Base-by-base conservation (phyloP, 1,140 invertebrate species). In the Calliopsis andreniformis region DNA sequence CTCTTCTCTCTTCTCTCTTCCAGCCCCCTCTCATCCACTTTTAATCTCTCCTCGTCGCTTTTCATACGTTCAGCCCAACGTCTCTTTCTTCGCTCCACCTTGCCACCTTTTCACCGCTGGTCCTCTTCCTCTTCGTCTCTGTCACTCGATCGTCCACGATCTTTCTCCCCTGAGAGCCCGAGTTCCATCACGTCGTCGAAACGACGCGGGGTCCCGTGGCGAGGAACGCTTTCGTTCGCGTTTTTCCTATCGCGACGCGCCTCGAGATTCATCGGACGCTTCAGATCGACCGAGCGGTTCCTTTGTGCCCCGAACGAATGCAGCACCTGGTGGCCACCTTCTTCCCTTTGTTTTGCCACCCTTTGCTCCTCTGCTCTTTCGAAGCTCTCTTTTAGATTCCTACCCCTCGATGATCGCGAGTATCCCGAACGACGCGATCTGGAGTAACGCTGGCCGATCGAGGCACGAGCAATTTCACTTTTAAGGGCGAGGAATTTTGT, bases 231-330 rank as follows among this genome's bases (percentile, higher is more conserved):
- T 39, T 76, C 67, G 20, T 62, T 70, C 56, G 14, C 71, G 45
- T 80, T 82, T 82, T 76, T 61, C 56, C 39, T 62, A 39, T 42
- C 51, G 63, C 20, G 53, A 25, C 61, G 58, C 75, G 47, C 35
- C 43, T n/a, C n/a, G n/a, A 30, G 68, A 62, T 76, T 76, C 61
- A 61, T 39, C 49, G 35, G 43, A 66, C 58, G 47, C 16, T 42
- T 58, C 51, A 53, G 64, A 85, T 86, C 51, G 66, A 28, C 35
- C 25, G 42, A 51, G 67, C 63, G 63, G 35, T 68, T 66, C 64
- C 49, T 76, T 56, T 30, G 43, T 20, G 39, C 35, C 10, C 39
- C 23, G 39, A n/a, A n/a, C 14, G 23, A 56, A 18, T 53, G 49
- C 64, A 32, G 25, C 7, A 20, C 6, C 12, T 1, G 25, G 16